phyloP scores from a whole-genome alignment of 2,888 invertebrate species.

The Romanomermis culicivorax region DNA sequence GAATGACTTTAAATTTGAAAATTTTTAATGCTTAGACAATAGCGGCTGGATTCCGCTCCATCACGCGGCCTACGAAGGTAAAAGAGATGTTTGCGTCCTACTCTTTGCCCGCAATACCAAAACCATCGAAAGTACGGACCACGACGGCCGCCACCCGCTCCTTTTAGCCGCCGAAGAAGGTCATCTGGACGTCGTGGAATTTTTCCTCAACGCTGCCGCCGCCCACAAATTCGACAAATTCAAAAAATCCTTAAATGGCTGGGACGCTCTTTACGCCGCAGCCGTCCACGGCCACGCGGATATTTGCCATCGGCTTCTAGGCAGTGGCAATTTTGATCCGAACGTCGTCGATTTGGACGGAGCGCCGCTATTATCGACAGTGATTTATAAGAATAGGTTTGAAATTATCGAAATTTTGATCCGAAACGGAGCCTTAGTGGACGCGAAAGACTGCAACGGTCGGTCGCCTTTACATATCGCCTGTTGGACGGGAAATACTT shows the following conservation, averaged over 20 bases:
- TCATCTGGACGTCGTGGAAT: slow-evolving; percentile 45
- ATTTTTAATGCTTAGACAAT: background rate
- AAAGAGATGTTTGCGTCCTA: slow-evolving; percentile 46
- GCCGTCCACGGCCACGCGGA: slow-evolving; percentile 58
- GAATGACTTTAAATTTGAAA: background rate
- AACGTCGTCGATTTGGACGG: slow-evolving; percentile 78
- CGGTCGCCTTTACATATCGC: slow-evolving; percentile 20
- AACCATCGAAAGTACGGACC: slow-evolving; percentile 1
- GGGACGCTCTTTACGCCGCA: slow-evolving; percentile 42
- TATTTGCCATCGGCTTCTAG: slow-evolving; percentile 45
- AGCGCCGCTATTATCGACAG: slow-evolving; percentile 67
- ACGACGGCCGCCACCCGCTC: slow-evolving; percentile 39
- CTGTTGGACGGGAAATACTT: slow-evolving; percentile 42
- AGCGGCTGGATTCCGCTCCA: slow-evolving; percentile 83
- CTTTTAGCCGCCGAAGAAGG: slow-evolving; percentile 74
- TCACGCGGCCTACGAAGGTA: slow-evolving; percentile 82
- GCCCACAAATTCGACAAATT: too few relatives aligned
- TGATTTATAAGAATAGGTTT: slow-evolving; percentile 53
- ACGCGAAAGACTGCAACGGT: slow-evolving; percentile 17
- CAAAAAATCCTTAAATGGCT: slow-evolving; percentile 71
- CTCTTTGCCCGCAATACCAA: slow-evolving; percentile 1
- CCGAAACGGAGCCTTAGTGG: slow-evolving; percentile 38
- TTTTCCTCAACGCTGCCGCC: slow-evolving; percentile 47
- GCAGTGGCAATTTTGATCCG: slow-evolving; percentile 56
- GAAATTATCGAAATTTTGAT: slow-evolving; percentile 36